phyloP scores from a whole-genome alignment of 2,888 invertebrate genomes.

The Heliconius charithonia region DNA sequence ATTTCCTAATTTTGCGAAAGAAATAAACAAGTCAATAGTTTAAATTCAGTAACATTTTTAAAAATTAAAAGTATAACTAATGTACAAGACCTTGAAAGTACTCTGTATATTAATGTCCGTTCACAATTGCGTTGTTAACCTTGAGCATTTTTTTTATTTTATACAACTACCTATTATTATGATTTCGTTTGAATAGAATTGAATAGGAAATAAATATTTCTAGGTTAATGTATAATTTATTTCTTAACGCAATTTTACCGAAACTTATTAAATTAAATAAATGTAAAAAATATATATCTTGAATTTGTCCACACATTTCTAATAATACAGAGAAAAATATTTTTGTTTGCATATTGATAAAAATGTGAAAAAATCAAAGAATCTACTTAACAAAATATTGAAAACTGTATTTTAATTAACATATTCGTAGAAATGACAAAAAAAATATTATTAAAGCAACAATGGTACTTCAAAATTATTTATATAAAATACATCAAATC shows the following conservation, averaged over 20 bases:
- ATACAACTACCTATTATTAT: conserved; percentile 33
- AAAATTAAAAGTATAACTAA: conserved; percentile 46
- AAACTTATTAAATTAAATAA: not conserved
- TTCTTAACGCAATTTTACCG: not conserved
- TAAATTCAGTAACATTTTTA: conserved; percentile 29
- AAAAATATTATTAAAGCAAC: not conserved
- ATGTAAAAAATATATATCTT: too few species aligned
- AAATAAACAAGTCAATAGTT: not conserved
- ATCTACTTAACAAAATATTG: not conserved
- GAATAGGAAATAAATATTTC: conserved; percentile 4
- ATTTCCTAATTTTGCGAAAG: not conserved
- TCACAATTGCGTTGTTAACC: conserved; percentile 44
- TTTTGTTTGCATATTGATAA: not conserved
- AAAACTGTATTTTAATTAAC: not conserved
- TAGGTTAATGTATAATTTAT: not conserved
- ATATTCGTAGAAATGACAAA: not conserved
- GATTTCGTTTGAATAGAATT: conserved; percentile 13
- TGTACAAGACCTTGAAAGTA: conserved; percentile 41
- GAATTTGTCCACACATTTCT: not conserved
- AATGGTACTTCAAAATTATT: not conserved
- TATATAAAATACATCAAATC: not conserved
- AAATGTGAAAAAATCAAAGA: not conserved
- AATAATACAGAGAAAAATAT: not conserved
- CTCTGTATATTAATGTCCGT: conserved; percentile 42
- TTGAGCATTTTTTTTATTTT: conserved; percentile 42